phyloP scores from a whole-genome alignment of 2,797 vertebrate genomes.

The Schizopygopsis pylzovi region DNA sequence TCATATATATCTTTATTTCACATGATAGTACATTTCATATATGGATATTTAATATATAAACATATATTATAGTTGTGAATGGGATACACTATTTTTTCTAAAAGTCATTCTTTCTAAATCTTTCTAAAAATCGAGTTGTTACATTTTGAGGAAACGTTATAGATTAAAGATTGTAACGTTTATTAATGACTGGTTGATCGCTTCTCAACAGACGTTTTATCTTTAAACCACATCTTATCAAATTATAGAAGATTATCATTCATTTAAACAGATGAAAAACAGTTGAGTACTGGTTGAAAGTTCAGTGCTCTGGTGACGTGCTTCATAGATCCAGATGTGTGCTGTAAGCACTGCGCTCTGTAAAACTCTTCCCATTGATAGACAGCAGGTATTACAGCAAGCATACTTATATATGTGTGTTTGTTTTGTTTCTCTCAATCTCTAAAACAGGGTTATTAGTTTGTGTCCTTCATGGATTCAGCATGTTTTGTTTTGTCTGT shows the following conservation, averaged over 20 bases:
- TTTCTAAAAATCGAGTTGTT: background rate
- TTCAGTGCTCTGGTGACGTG: slow-evolving; percentile 1
- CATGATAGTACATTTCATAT: background rate
- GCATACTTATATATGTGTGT: background rate
- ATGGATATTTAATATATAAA: background rate
- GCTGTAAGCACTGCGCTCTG: background rate
- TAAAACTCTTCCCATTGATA: background rate
- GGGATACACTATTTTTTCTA: background rate
- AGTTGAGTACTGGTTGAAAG: slow-evolving; percentile 15
- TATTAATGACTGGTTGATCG: slow-evolving; percentile 1
- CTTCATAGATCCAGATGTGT: slow-evolving; percentile 37
- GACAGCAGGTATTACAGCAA: background rate
- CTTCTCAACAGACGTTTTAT: background rate
- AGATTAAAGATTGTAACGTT: background rate
- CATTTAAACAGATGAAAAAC: slow-evolving; percentile 29
- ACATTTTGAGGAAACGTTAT: background rate
- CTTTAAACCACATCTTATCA: background rate
- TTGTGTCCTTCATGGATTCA: slow-evolving; percentile 21
- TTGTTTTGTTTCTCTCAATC: background rate
- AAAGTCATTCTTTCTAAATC: background rate
- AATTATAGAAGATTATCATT: background rate
- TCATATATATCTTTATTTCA: background rate
- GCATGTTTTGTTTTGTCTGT: slow-evolving; percentile 15
- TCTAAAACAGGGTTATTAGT: slow-evolving; percentile 21
- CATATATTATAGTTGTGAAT: no score